These are phyloP conservation scores for Synanthedon tipuliformis DNA, from an alignment of 2,888 invertebrate genomes.

Conservation along the genomic window DNA sequence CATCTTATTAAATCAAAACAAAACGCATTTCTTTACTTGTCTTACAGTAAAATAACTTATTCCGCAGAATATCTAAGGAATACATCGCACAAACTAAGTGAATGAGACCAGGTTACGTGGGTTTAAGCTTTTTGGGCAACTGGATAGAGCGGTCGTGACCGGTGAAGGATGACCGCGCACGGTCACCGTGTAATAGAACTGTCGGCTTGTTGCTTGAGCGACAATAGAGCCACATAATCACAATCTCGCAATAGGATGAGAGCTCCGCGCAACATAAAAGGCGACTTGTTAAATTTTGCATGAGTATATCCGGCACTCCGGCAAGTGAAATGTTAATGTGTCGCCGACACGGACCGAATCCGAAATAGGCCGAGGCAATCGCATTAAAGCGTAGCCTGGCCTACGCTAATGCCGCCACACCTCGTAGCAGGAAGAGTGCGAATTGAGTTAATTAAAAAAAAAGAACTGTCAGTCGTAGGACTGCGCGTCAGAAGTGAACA, in stretches of 20 bases:
- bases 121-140: slow-evolving; percentile 11
- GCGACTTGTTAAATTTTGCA: slow-evolving; percentile 17
- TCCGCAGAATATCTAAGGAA: not conserved
- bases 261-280: slow-evolving; percentile 1
- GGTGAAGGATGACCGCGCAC: slow-evolving; percentile 26
- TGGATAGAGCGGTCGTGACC: slow-evolving; percentile 11
- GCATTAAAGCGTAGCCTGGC: slow-evolving; percentile 17
- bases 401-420: not conserved
- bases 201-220: slow-evolving; percentile 20
- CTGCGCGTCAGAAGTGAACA: no score
- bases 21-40: no score
- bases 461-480: no score
- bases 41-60: no score
- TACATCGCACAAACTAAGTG: slow-evolving; percentile 9
- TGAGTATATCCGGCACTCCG: slow-evolving; percentile 3
- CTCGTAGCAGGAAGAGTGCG: not conserved
- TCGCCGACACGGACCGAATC: slow-evolving; percentile 21
- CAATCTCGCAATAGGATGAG: not conserved
- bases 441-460: no score
- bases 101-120: slow-evolving; percentile 16
- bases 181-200: slow-evolving; percentile 37
- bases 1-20: no score
- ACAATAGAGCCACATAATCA: slow-evolving; percentile 2
- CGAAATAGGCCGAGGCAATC: slow-evolving; percentile 25
- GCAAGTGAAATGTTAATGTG: slow-evolving; percentile 28